Base-by-base conservation (phyloP, 2,888 invertebrate species). In the Elegia similella region DNA sequence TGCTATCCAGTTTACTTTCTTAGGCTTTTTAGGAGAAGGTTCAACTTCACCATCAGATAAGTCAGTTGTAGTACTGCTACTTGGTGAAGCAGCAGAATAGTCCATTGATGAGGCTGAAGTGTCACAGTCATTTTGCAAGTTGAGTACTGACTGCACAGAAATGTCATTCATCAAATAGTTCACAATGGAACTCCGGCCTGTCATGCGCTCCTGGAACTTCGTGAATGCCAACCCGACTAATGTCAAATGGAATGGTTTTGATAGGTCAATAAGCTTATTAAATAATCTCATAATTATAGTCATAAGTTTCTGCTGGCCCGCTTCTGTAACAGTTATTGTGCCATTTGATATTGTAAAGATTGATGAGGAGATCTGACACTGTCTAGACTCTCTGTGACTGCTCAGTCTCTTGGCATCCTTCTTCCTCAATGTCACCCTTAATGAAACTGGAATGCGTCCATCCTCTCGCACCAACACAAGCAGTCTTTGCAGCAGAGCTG, bases 141-240 rank as follows among this genome's bases (percentile, higher is more conserved):
- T 94, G 61, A 94, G 94, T 64, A 96, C 93, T 6, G 95, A 95
- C 78, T 96, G 96, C 54, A 96, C 96, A 71, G 95, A 95, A 59
- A 96, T 92, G 77, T 96, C 95, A 80, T 95, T 95, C 78, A 95
- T 93, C 54, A 96, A 87, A 75, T 95, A 96, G 60, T 95, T 95
- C 6, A 95, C 94, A 68, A 96, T 95, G 12, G 95, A 95, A 69
- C 95, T 93, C 63, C 93, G 93, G 1, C 95, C 95, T 2, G 93
- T 93, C 77, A 93, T 94, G 59, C 94, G 92, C 67, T 95, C 96
- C 69, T 95, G 94, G 75, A 96, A 96, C 80, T 96, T 96, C 0
- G 95, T 95, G 78, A 96, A 96, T 16, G 96, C 95, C 72, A 96
- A 86, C n/a, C 96, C 96, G 59, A 96, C 90, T 56, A 96, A 84